These are phyloP conservation scores for Spilarctia lutea DNA, from an alignment of 2,888 invertebrate genomes.

Conservation along the genomic window DNA sequence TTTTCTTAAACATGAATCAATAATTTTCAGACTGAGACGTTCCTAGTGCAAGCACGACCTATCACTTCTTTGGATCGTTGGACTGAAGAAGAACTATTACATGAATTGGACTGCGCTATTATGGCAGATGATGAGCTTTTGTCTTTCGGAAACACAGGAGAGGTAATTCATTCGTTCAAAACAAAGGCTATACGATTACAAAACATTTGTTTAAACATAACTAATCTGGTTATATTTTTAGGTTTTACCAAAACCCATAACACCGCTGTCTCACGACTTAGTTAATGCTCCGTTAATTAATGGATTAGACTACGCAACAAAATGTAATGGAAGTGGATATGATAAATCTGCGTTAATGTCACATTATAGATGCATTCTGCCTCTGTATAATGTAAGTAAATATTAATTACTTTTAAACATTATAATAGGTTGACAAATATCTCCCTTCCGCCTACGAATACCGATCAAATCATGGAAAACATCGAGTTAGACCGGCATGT, in stretches of 20 bases:
- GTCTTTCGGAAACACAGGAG: slow-evolving; percentile 92
- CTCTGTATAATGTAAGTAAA: slow-evolving; percentile 72
- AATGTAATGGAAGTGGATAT: slow-evolving; percentile 52
- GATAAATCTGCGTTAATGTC: slow-evolving; percentile 61
- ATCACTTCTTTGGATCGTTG: slow-evolving; percentile 91
- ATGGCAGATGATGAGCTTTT: slow-evolving; percentile 88
- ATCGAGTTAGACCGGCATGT: too few species aligned
- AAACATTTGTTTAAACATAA: neutral
- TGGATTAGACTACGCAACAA: slow-evolving; percentile 53
- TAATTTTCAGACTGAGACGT: slow-evolving; percentile 83
- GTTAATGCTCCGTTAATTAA: slow-evolving; percentile 55
- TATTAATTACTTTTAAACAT: neutral
- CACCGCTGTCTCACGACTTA: slow-evolving; percentile 84
- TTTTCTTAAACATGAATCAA: neutral
- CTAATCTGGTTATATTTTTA: slow-evolving; percentile 52
- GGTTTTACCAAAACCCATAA: slow-evolving; percentile 88
- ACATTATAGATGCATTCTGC: slow-evolving; percentile 66
- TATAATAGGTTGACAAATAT: too few species aligned
- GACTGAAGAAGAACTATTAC: slow-evolving; percentile 92
- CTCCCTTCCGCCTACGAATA: too few species aligned
- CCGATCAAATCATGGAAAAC: too few species aligned
- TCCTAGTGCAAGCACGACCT: slow-evolving; percentile 92
- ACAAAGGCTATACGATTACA: neutral
- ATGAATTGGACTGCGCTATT: slow-evolving; percentile 91
- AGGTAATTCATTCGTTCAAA: slow-evolving; percentile 67